Conservation (phyloP, 2,113 vertebrate genomes). For the Agelaius tricolor region DNA sequence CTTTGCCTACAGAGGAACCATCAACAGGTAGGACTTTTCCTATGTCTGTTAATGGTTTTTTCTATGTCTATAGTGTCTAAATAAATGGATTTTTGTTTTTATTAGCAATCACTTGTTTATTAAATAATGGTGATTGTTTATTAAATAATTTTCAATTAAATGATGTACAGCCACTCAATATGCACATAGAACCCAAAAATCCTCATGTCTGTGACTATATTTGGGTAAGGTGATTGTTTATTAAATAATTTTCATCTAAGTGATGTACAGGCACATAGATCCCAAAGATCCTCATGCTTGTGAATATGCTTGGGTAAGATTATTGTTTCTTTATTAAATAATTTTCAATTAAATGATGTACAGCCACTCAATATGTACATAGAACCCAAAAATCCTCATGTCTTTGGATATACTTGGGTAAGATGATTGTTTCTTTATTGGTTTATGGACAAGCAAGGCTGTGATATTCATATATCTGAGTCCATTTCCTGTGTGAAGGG, state of each 20-base stretch:
- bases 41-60: neutral
- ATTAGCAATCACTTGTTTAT: neutral
- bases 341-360: neutral
- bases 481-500: neutral
- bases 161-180: neutral
- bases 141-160: neutral
- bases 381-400: neutral
- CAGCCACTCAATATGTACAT: neutral
- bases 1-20: constrained; percentile 49
- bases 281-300: too few species aligned
- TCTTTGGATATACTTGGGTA: neutral
- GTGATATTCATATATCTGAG: neutral
- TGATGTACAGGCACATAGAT: too few species aligned
- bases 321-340: too few species aligned
- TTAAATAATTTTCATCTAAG: too few species aligned
- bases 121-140: too few species aligned
- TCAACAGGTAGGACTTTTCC: constrained; percentile 64
- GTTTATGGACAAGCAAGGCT: neutral
- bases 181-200: neutral
- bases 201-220: neutral
- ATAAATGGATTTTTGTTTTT: neutral
- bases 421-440: too few species aligned
- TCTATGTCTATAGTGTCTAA: neutral
- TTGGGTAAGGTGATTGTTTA: too few species aligned
- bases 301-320: too few species aligned